phyloP scores from a whole-genome alignment of 2,888 invertebrate species.

The Paralinhomoeus sp. region DNA sequence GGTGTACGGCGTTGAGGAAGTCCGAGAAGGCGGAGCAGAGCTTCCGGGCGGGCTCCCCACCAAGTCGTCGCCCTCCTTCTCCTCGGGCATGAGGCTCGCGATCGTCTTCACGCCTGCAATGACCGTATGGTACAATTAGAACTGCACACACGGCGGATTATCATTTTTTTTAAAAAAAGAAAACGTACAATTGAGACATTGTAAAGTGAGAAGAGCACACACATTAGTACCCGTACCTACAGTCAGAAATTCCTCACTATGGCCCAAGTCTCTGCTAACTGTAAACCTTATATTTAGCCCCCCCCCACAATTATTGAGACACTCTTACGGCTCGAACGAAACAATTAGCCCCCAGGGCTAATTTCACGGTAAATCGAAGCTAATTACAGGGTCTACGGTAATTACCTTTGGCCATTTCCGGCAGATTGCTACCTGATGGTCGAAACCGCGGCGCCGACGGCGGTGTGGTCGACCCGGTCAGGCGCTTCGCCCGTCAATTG shows the following conservation, averaged over 20 bases:
- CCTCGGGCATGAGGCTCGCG: conserved; percentile 74
- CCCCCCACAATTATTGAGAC: too few relatives aligned
- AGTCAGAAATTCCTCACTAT: too few relatives aligned
- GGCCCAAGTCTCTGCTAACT: too few relatives aligned
- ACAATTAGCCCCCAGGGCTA: too few relatives aligned
- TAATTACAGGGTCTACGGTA: too few relatives aligned
- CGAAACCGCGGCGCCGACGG: conserved; percentile 84
- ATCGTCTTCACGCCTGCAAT: conserved; percentile 63
- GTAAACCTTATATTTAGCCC: too few relatives aligned
- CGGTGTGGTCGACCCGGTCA: conserved; percentile 68
- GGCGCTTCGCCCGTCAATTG: conserved; percentile 52
- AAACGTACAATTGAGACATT: background rate
- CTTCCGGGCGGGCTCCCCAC: conserved; percentile 74
- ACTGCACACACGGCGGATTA: too few relatives aligned
- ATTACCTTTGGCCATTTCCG: conserved; percentile 53
- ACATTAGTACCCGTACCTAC: too few relatives aligned
- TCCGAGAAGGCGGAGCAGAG: conserved; percentile 74
- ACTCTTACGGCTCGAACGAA: too few relatives aligned
- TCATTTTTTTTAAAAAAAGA: too few relatives aligned
- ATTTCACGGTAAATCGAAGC: too few relatives aligned
- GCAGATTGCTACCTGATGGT: conserved; percentile 88
- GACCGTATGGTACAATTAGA: background rate
- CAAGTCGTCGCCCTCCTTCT: conserved; percentile 51
- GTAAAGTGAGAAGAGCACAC: background rate
- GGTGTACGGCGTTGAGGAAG: conserved; percentile 77